These are phyloP conservation scores for Adineta ricciae DNA, from an alignment of 2,888 invertebrate genomes.

Conservation along the genomic window DNA sequence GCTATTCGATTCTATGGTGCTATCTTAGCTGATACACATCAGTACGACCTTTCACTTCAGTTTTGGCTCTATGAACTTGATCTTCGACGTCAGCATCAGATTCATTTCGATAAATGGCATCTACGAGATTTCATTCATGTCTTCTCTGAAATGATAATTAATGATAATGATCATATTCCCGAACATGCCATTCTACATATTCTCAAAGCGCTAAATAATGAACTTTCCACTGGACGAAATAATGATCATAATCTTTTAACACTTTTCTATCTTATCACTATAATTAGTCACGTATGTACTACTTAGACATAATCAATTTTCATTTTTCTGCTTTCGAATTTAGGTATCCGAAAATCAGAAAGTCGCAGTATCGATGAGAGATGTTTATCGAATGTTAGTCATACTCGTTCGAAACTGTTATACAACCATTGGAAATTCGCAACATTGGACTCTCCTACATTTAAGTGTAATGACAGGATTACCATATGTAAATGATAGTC, in stretches of 20 bases:
- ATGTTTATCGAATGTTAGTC: neutral
- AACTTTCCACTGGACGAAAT: neutral
- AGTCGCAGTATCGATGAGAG: neutral
- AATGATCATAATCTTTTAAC: neutral
- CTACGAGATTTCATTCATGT: neutral
- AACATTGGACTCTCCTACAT: neutral
- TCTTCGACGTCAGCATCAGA: neutral
- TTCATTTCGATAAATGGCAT: constrained; percentile 4
- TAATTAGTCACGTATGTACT: neutral
- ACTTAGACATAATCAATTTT: too few species aligned
- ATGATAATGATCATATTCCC: neutral
- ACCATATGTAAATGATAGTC: neutral
- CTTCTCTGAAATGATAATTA: neutral
- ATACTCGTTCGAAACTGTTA: neutral
- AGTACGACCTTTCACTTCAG: neutral
- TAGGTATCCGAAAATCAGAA: neutral
- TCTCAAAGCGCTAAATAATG: neutral
- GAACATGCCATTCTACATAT: neutral
- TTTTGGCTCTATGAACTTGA: neutral
- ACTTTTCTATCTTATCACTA: neutral
- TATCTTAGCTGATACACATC: neutral
- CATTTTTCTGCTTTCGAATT: too few species aligned
- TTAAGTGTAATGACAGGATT: neutral
- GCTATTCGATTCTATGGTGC: neutral
- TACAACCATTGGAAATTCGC: neutral